These are phyloP conservation scores for Odontothrips loti DNA, from an alignment of 2,888 invertebrate genomes.

Conservation along the genomic window DNA sequence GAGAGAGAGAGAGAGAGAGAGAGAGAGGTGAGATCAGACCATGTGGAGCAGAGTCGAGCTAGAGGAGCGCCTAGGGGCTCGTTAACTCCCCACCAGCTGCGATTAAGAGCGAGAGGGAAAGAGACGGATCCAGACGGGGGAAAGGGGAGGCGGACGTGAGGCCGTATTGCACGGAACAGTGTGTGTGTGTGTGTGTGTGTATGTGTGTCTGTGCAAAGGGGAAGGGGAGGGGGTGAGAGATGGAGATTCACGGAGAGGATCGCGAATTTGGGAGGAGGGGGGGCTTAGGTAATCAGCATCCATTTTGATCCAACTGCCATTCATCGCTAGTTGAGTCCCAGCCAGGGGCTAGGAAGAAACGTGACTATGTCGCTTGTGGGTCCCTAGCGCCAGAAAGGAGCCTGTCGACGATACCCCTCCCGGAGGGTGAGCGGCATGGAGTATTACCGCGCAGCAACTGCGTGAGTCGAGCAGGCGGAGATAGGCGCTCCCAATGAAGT, in stretches of 20 bases:
- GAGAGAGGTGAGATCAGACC: conserved; percentile 7
- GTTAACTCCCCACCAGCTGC: conserved; percentile 12
- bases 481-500: too few species aligned
- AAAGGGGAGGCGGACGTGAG: neutral
- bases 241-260: neutral
- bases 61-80: conserved; percentile 7
- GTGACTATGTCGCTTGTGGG: too few species aligned
- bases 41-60: neutral
- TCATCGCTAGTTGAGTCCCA: too few species aligned
- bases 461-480: too few species aligned
- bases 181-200: neutral
- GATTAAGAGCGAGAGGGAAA: conserved; percentile 7
- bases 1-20: neutral
- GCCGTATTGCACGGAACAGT: neutral
- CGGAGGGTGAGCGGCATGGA: too few species aligned
- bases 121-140: neutral
- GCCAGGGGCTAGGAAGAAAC: too few species aligned
- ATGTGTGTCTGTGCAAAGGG: neutral
- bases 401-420: too few species aligned
- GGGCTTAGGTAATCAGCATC: neutral
- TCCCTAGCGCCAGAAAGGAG: too few species aligned
- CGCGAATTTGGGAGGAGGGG: neutral
- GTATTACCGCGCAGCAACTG: too few species aligned
- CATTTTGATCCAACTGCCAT: neutral
- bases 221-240: neutral